Evolutionary conservation across 2,888 invertebrate genomes (phyloP).

Genomic region (Andrena hattorfiana): DNA sequence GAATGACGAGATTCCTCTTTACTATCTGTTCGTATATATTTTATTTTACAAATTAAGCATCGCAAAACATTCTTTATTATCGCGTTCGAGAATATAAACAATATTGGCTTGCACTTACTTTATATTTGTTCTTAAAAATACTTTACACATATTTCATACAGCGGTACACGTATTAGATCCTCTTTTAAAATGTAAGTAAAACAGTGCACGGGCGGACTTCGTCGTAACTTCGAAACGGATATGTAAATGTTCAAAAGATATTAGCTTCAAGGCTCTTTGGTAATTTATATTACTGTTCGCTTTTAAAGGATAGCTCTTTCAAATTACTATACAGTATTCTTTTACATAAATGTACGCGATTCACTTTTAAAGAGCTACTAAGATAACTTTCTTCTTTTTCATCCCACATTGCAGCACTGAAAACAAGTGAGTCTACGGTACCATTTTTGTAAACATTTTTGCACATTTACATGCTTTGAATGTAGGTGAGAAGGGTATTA

Average conservation of each 20-base stretch:
- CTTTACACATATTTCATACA: constrained; percentile 27
- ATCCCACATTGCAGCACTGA: constrained; percentile 71
- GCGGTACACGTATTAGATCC: constrained; percentile 8
- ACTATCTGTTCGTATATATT: constrained; percentile 5
- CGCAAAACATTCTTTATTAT: constrained; percentile 18
- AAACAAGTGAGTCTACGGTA: constrained; percentile 73
- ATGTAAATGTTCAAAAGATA: constrained; percentile 46
- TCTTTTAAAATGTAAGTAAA: constrained; percentile 5
- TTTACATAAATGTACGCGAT: constrained; percentile 28
- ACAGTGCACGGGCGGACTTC: constrained; percentile 18
- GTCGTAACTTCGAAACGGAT: background rate
- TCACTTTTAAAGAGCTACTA: constrained; percentile 53
- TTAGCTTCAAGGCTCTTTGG: background rate
- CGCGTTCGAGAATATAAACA: background rate
- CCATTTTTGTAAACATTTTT: constrained; percentile 59
- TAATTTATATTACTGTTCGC: constrained; percentile 4
- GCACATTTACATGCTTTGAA: constrained; percentile 61
- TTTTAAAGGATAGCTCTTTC: constrained; percentile 4
- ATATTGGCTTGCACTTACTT: constrained; percentile 17
- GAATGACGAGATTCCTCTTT: constrained; percentile 7
- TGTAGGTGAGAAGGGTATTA: constrained; percentile 27
- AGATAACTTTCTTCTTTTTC: constrained; percentile 65
- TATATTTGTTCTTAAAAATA: constrained; percentile 15
- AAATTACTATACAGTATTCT: constrained; percentile 9
- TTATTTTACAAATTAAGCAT: constrained; percentile 3